A percentile compares a stretch with the other conserved stretches of the same genome.
These are phyloP conservation scores for Ceratina japonica DNA, from an alignment of 1,140 invertebrate species.

Conservation along the genomic window DNA sequence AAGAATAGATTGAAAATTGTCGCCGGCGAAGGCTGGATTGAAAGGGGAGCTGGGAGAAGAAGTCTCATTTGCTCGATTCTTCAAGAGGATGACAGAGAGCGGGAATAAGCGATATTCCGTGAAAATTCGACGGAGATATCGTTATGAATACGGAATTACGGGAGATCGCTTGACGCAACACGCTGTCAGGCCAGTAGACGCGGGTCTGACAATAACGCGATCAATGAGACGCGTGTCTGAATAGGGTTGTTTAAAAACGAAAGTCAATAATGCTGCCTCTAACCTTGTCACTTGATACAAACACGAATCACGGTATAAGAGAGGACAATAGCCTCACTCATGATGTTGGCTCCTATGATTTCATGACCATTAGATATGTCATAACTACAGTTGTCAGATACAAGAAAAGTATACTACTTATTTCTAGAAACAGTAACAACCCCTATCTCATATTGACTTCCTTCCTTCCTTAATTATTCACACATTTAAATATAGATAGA, in stretches of 20 bases:
- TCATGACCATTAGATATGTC: too few species aligned
- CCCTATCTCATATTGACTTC: too few species aligned
- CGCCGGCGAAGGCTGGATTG: not conserved
- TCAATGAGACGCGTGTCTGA: not conserved
- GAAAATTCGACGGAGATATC: slow-evolving; percentile 17
- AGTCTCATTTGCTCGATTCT: too few species aligned
- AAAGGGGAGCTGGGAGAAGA: not conserved
- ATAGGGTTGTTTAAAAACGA: not conserved
- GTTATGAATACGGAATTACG: slow-evolving; percentile 37
- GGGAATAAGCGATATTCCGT: not conserved
- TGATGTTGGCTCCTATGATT: too few species aligned
- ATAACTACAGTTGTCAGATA: too few species aligned
- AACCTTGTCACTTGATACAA: too few species aligned
- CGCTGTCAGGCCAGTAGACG: not conserved
- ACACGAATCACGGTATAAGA: too few species aligned
- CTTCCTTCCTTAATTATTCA: too few species aligned
- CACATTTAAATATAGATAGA: too few species aligned
- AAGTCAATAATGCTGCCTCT: not conserved
- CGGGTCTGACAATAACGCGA: not conserved
- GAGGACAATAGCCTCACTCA: too few species aligned
- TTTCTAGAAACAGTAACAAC: too few species aligned
- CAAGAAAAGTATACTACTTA: too few species aligned
- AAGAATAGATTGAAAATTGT: slow-evolving; percentile 23
- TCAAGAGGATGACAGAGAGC: not conserved
- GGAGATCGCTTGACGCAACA: not conserved